These are phyloP conservation scores for Notarius quadriscutis DNA, from an alignment of 2,113 vertebrate species.

Conservation along the genomic window DNA sequence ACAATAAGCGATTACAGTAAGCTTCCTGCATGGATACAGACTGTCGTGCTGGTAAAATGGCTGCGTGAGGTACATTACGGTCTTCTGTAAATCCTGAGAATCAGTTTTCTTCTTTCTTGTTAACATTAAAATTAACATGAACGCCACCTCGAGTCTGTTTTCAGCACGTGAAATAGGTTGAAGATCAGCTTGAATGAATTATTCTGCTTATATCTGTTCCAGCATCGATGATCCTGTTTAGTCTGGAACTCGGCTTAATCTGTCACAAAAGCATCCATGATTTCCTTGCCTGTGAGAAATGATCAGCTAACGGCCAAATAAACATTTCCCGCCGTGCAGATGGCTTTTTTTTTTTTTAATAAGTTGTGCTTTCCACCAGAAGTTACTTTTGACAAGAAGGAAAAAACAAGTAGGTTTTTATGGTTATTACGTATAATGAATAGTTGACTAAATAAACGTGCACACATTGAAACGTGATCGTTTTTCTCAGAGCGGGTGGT, in stretches of 20 bases:
- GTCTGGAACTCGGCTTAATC: not conserved
- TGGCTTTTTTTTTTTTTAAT: not conserved
- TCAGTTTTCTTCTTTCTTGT: not conserved
- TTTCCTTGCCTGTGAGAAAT: not conserved
- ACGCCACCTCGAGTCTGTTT: not conserved
- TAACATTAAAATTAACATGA: not conserved
- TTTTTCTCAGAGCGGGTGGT: slow-evolving; percentile 30
- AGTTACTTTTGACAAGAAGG: slow-evolving; percentile 48
- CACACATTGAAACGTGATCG: not conserved
- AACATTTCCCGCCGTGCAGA: not conserved
- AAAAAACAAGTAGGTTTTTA: not conserved
- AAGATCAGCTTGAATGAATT: not conserved
- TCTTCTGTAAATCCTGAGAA: not conserved
- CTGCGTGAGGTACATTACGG: not conserved
- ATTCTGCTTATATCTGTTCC: not conserved
- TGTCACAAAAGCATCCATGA: slow-evolving; percentile 6
- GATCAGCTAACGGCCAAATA: not conserved
- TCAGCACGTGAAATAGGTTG: not conserved
- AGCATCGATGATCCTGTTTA: not conserved
- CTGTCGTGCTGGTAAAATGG: not conserved
- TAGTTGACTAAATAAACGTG: not conserved
- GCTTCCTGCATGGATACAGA: not conserved
- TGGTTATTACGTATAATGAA: not conserved
- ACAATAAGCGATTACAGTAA: not conserved
- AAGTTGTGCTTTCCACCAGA: slow-evolving; percentile 42